Evolutionary conservation across 2,113 vertebrate species (phyloP).

Genomic region (Ovis aries): DNA sequence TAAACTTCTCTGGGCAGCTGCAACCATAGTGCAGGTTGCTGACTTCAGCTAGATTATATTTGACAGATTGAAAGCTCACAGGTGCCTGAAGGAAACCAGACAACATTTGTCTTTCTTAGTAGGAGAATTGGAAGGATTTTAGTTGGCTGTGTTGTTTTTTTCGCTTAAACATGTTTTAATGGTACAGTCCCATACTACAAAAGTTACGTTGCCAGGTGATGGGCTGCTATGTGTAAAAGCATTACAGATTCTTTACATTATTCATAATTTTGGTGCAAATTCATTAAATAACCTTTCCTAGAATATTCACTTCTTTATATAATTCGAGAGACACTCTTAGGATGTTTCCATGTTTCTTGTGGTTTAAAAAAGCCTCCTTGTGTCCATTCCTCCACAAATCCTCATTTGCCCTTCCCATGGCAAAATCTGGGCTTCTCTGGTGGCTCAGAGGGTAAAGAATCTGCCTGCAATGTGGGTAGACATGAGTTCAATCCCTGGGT

Average conservation of each 20-base stretch:
- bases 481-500: neutral
- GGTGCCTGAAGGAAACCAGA: conserved; percentile 51
- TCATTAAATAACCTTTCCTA: neutral
- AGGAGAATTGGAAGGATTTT: conserved; percentile 58
- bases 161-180: conserved; percentile 33
- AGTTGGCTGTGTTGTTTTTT: neutral
- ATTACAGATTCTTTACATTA: neutral
- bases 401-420: neutral
- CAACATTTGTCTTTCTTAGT: conserved; percentile 64
- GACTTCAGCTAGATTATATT: conserved; percentile 54
- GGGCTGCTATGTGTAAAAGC: neutral
- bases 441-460: neutral
- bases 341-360: neutral
- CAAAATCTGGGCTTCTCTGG: neutral
- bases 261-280: conserved; percentile 26
- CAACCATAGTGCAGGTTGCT: conserved; percentile 27
- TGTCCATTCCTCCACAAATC: neutral
- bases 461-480: neutral
- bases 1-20: conserved; percentile 42
- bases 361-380: neutral
- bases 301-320: conserved; percentile 23
- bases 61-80: conserved; percentile 61
- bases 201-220: neutral
- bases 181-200: neutral
- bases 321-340: neutral